Evolutionary conservation across 1,140 invertebrate genomes (phyloP).

Genomic region (Sweltsa coloradensis): DNA sequence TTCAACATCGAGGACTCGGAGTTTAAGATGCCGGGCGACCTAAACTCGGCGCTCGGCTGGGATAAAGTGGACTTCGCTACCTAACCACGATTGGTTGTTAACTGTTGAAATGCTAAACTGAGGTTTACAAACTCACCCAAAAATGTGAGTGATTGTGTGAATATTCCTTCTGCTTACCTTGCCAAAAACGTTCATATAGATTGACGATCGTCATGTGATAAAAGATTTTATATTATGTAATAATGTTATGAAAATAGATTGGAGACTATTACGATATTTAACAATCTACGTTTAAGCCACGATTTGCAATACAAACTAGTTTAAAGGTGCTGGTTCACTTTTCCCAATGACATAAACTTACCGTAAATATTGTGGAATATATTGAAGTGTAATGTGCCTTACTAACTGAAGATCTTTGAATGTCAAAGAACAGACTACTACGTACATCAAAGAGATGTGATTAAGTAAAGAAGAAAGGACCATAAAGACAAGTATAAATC

Average conservation of each 20-base stretch:
- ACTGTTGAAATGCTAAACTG: neutral
- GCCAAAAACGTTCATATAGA: neutral
- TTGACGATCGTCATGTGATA: neutral
- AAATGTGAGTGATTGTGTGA: neutral
- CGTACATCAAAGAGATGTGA: neutral
- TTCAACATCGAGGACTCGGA: conserved; percentile 57
- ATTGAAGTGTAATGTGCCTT: neutral
- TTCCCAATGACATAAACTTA: neutral
- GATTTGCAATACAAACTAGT: neutral
- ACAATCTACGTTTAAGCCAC: neutral
- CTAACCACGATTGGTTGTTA: conserved; percentile 25
- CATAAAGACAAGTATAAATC: conserved; percentile 10
- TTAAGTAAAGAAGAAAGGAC: neutral
- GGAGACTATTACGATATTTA: neutral
- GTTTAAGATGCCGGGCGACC: conserved; percentile 44
- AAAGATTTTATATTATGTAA: neutral
- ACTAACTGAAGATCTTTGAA: neutral
- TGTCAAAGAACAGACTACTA: neutral
- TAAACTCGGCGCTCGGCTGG: conserved; percentile 35
- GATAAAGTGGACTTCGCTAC: conserved; percentile 50
- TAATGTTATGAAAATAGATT: neutral
- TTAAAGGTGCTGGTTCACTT: neutral
- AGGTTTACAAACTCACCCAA: neutral
- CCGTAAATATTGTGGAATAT: neutral
- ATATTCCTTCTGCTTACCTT: neutral